A percentile compares a stretch with the other conserved stretches of the same genome.
Evolutionary conservation across 2,113 vertebrate species (phyloP).

Genomic region (Callithrix jacchus): DNA sequence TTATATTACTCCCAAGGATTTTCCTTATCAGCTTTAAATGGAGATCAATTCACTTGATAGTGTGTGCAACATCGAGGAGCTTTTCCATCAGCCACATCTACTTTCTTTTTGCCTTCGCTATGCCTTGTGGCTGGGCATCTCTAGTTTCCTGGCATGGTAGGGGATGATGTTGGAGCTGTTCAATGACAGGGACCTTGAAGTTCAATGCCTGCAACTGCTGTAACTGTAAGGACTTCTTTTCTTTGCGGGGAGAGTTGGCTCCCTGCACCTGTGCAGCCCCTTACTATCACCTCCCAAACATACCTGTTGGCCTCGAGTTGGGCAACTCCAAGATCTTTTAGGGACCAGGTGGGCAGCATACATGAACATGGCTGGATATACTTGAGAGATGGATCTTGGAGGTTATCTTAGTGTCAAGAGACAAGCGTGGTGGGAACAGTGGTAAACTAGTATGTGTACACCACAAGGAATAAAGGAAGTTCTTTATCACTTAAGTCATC

Average conservation of each 20-base stretch:
- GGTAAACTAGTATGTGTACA: background rate
- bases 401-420: background rate
- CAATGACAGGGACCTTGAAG: background rate
- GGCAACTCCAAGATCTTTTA: background rate
- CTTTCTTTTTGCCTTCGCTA: too few relatives aligned
- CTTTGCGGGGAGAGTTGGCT: background rate
- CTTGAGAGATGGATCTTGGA: background rate
- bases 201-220: background rate
- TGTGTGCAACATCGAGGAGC: background rate
- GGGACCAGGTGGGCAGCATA: background rate
- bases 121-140: background rate
- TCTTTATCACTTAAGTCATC: background rate
- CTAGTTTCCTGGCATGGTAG: too few relatives aligned
- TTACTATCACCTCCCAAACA: background rate
- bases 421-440: background rate
- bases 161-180: background rate
- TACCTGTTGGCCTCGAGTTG: background rate
- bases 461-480: background rate
- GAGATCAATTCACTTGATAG: too few relatives aligned
- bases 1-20: background rate
- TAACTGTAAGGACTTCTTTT: too few relatives aligned
- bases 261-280: background rate
- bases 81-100: background rate
- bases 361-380: too few relatives aligned
- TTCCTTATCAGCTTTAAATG: too few relatives aligned